Evolutionary conservation across 2,113 vertebrate species (phyloP), one percentile per base, ranked within the genome.

Genomic region (Antechinus flavipes): DNA sequence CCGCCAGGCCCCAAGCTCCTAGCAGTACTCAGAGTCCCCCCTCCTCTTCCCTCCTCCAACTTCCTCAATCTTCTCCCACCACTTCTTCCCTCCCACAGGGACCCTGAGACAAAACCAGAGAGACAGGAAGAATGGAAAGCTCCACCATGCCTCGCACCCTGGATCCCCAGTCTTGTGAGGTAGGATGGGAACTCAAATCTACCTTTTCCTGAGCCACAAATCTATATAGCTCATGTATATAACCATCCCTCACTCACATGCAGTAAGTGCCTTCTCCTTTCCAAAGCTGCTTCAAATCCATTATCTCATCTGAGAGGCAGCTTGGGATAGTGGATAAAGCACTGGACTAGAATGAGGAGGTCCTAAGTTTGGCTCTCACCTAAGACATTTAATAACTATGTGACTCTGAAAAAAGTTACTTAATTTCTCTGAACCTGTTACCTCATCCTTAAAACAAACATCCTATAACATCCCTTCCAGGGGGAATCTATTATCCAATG

Each of bases 1-100:
- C 94, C 97, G 97, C 98, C 98, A 97, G 98, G 97, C 98, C 97
- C 98, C 97, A 98, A 98, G 98, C 96, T 98, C 98, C 97, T 96
- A 3, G 89, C 91, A 46, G n/a, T 46, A 84, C 90, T 93, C 46
- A 89, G 46, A n/a, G 2, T 54, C 92, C 50, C 56, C 90, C 76
- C 27, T 84, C 76, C n/a, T 47, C 91, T 6, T 42, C 76, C 76
- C 92, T 26, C 68, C 53, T 50, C 90, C 26, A 84, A 22, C 68
- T 84, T 84, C n/a, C 68, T 84, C 68, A 84, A 2, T 42, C 68
- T 42, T 84, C 68, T 84, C 68, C 68, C 68, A 84, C 68, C 5
- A 84, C 19, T 89, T 92, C 49, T 54, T 91, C 23, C 50, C 54
- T 93, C 93, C 89, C 56, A 90, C 35, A 76, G 52, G 92, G 49